These are phyloP conservation scores for Misgurnus anguillicaudatus DNA, from an alignment of 2,113 vertebrate species.

Conservation along the genomic window DNA sequence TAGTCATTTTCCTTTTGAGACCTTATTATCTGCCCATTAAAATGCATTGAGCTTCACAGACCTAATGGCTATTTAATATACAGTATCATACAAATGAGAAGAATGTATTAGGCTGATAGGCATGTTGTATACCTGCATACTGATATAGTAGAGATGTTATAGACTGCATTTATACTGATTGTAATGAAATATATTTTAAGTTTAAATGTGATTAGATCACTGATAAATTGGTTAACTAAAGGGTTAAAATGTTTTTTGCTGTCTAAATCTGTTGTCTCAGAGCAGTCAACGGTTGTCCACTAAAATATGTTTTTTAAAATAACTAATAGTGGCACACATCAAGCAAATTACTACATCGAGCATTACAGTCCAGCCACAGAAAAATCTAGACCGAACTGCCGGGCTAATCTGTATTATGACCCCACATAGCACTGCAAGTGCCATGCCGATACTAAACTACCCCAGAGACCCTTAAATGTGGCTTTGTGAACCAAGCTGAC, in stretches of 20 bases:
- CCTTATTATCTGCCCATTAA: constrained; percentile 26
- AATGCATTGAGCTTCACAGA: constrained; percentile 3
- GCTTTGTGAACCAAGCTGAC: neutral
- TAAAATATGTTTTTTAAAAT: too few species aligned
- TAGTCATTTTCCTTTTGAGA: neutral
- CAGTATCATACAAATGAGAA: neutral
- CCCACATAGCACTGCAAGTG: neutral
- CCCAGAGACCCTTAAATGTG: neutral
- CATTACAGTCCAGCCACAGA: neutral
- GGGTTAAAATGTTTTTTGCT: too few species aligned
- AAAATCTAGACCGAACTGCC: neutral
- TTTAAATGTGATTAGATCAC: too few species aligned
- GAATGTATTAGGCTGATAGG: neutral
- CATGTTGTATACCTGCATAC: neutral
- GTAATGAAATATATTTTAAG: too few species aligned
- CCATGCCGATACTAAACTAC: neutral
- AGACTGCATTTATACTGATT: too few species aligned
- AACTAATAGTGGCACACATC: neutral
- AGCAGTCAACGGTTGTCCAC: neutral
- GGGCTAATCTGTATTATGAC: constrained; percentile 11
- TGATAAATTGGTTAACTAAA: too few species aligned
- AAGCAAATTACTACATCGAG: constrained; percentile 3
- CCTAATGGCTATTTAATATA: neutral
- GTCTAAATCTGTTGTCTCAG: neutral
- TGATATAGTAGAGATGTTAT: neutral